These are phyloP conservation scores for Acromyrmex heyeri DNA, from an alignment of 1,140 invertebrate species.

Conservation along the genomic window DNA sequence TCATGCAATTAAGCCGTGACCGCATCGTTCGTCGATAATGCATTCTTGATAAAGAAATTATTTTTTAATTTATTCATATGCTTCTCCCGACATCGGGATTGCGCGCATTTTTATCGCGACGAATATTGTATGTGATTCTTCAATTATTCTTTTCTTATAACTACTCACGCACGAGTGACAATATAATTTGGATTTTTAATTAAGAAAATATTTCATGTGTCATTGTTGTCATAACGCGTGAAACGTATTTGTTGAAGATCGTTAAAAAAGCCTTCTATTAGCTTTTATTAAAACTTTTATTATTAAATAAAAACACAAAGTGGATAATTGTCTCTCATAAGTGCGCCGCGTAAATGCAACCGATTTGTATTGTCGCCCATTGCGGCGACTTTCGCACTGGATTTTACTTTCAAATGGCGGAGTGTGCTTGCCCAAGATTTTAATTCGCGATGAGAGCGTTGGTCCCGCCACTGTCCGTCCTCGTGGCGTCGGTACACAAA, in stretches of 20 bases:
- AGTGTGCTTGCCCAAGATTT: constrained; percentile 73
- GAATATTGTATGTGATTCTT: neutral
- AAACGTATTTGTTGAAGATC: neutral
- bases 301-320: constrained; percentile 46
- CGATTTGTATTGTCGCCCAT: constrained; percentile 3
- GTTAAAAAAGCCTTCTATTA: neutral
- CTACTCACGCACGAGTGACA: neutral
- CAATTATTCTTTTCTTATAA: neutral
- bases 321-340: constrained; percentile 8
- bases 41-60: constrained; percentile 34
- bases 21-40: constrained; percentile 39
- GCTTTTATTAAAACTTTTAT: constrained; percentile 28
- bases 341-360: constrained; percentile 21
- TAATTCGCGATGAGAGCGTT: constrained; percentile 70
- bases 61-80: constrained; percentile 1
- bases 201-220: neutral
- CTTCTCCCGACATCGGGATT: neutral
- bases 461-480: neutral
- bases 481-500: constrained; percentile 12
- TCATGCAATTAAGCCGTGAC: constrained; percentile 37
- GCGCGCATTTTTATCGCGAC: constrained; percentile 4
- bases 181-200: constrained; percentile 4
- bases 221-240: neutral
- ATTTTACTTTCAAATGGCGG: constrained; percentile 76
- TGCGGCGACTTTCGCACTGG: constrained; percentile 4